A percentile compares a stretch with the other conserved stretches of the same genome.
Evolutionary conservation across 2,888 invertebrate species (phyloP).

Genomic region (Drosophila stalkeri): DNA sequence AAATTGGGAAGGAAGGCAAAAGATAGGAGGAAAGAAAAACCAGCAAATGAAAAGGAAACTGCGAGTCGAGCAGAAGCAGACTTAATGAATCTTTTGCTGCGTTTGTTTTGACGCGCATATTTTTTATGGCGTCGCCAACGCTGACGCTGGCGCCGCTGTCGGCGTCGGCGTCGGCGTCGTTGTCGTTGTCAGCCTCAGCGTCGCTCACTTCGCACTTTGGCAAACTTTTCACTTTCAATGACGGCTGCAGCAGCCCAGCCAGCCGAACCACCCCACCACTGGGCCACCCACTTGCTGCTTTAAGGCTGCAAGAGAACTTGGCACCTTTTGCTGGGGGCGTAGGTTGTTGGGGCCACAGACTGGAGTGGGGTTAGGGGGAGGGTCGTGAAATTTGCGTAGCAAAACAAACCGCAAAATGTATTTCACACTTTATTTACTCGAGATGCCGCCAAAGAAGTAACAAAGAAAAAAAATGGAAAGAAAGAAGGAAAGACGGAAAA

Average conservation of each 20-base stretch:
- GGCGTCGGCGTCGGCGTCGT: constrained; percentile 16
- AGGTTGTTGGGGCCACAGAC: neutral
- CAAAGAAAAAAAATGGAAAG: neutral
- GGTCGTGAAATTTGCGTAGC: constrained; percentile 62
- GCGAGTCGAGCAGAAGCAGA: constrained; percentile 23
- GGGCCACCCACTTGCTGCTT: constrained; percentile 25
- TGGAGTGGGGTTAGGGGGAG: neutral
- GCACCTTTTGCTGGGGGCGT: constrained; percentile 58
- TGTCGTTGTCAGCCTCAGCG: constrained; percentile 15
- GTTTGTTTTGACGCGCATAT: constrained; percentile 73
- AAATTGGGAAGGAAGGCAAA: neutral
- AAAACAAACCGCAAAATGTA: constrained; percentile 73
- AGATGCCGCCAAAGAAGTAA: constrained; percentile 13
- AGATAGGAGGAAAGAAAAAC: constrained; percentile 3
- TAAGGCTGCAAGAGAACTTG: constrained; percentile 54
- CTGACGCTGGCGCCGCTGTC: constrained; percentile 26
- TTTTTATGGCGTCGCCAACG: constrained; percentile 48
- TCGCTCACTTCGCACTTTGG: constrained; percentile 68
- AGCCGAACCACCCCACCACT: neutral
- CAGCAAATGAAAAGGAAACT: constrained; percentile 19
- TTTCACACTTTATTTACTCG: constrained; percentile 47
- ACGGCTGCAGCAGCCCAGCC: constrained; percentile 9
- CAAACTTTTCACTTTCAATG: constrained; percentile 76
- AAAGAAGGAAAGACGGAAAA: neutral
- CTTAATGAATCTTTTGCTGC: constrained; percentile 70